These are phyloP conservation scores for Brachyistius frenatus DNA, from an alignment of 2,113 vertebrate species.

Conservation along the genomic window DNA sequence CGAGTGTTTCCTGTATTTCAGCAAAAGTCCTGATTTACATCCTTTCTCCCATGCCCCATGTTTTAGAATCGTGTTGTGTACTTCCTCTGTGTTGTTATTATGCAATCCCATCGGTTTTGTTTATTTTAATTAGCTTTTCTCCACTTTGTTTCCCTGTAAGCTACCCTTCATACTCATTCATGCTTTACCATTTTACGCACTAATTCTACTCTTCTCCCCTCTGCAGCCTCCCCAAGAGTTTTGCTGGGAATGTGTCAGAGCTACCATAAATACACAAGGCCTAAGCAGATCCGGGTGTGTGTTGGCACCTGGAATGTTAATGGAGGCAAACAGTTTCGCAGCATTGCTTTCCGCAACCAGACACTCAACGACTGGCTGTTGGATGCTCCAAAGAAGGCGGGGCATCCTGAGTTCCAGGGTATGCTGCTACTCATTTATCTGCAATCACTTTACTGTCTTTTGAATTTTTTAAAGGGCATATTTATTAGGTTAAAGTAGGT, in stretches of 20 bases:
- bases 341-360: constrained; percentile 97
- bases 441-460: no score
- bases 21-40: constrained; percentile 1
- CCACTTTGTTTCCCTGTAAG: background rate
- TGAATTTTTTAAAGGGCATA: no score
- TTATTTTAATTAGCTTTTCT: constrained; percentile 11
- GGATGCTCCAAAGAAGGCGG: constrained; percentile 93
- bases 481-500: background rate
- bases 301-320: constrained; percentile 98
- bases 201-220: constrained; percentile 19
- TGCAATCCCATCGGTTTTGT: constrained; percentile 3
- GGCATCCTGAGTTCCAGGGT: constrained; percentile 95
- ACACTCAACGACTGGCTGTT: constrained; percentile 98
- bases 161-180: background rate
- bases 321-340: constrained; percentile 97
- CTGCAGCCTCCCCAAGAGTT: constrained; percentile 93
- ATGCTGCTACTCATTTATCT: constrained; percentile 12
- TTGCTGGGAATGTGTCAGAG: constrained; percentile 97
- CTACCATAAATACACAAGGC: constrained; percentile 93
- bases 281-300: constrained; percentile 92
- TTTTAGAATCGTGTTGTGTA: constrained; percentile 34
- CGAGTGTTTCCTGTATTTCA: constrained; percentile 41
- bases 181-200: background rate
- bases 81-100: constrained; percentile 32
- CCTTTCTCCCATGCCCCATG: constrained; percentile 11